These are phyloP conservation scores for Elaphurus davidianus DNA, from an alignment of 2,113 vertebrate species.

Conservation along the genomic window DNA sequence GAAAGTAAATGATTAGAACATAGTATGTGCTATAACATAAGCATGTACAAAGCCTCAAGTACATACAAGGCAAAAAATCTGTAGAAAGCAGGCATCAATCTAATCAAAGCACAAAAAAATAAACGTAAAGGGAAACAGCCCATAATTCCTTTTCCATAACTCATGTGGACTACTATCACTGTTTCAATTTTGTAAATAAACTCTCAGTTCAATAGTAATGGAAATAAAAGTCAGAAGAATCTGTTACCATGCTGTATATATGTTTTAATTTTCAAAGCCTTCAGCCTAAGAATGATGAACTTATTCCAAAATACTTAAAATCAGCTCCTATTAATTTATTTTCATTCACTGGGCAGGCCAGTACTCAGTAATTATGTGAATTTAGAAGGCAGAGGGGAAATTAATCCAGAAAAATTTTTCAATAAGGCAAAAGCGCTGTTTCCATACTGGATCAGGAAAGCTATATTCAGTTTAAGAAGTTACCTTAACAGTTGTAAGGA, in stretches of 20 bases:
- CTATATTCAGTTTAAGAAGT: neutral
- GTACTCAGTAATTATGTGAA: neutral
- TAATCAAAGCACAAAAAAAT: neutral
- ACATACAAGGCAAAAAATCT: neutral
- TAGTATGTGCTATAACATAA: neutral
- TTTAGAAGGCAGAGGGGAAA: neutral
- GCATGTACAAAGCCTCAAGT: neutral
- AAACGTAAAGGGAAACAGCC: neutral
- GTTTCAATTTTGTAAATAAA: slow-evolving; percentile 12
- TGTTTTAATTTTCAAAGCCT: neutral
- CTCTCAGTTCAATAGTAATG: neutral
- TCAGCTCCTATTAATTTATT: slow-evolving; percentile 9
- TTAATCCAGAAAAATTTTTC: slow-evolving; percentile 14
- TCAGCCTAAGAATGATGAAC: neutral
- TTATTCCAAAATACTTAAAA: slow-evolving; percentile 37
- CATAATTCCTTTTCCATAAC: neutral
- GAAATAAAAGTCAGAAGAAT: neutral
- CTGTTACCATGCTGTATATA: neutral
- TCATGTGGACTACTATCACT: neutral
- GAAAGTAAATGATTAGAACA: neutral
- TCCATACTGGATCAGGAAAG: neutral
- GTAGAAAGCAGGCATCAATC: neutral
- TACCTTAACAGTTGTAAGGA: neutral
- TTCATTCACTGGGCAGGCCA: neutral
- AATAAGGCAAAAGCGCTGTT: neutral